A percentile compares a stretch with the other conserved stretches of the same genome.
Conservation (phyloP, 2,113 vertebrate species). For the Syrrhaptes paradoxus region DNA sequence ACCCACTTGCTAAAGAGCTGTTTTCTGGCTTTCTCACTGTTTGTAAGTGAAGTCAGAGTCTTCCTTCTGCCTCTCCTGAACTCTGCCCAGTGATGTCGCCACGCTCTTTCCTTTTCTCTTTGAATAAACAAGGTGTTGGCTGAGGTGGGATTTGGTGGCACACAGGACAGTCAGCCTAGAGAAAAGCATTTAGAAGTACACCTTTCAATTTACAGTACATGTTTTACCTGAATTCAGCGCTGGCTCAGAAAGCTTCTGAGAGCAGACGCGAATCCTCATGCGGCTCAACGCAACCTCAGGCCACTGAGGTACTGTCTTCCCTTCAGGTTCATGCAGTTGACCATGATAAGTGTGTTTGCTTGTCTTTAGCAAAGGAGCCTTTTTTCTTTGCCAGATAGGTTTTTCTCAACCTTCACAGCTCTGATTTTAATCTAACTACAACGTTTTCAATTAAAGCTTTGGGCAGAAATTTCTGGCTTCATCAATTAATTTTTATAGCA, state of each 20-base stretch:
- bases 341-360: constrained; percentile 18
- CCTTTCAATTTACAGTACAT: constrained; percentile 2
- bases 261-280: background rate
- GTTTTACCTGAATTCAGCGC: constrained; percentile 2
- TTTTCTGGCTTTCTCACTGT: background rate
- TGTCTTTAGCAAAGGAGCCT: constrained; percentile 43
- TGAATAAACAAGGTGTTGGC: background rate
- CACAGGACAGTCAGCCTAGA: constrained; percentile 1
- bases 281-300: constrained; percentile 11
- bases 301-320: constrained; percentile 13
- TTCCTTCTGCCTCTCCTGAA: background rate
- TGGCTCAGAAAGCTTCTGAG: constrained; percentile 26
- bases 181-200: constrained; percentile 25
- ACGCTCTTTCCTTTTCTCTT: background rate
- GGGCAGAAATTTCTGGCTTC: constrained; percentile 36
- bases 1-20: background rate
- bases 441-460: background rate
- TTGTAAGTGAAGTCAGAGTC: background rate
- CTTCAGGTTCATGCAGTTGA: constrained; percentile 7
- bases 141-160: constrained; percentile 36
- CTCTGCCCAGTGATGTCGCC: background rate
- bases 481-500: constrained; percentile 24
- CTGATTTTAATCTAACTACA: constrained; percentile 47
- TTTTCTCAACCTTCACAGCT: background rate
- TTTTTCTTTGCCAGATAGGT: constrained; percentile 3